Evolutionary conservation across 2,888 invertebrate species (phyloP), one percentile per base, ranked within the genome.

Genomic region (Aphidoletes aphidimyza): DNA sequence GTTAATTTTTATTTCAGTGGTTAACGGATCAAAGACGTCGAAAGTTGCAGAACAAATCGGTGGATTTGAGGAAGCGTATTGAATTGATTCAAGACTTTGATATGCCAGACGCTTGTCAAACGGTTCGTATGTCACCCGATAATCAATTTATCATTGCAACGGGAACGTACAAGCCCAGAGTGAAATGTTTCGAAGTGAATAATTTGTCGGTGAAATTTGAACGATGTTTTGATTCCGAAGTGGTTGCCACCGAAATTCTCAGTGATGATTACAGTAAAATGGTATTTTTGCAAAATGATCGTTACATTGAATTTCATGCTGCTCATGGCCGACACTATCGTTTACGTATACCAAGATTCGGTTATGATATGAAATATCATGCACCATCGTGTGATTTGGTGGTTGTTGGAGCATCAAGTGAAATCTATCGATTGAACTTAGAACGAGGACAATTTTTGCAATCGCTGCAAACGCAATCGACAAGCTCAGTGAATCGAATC

Each of bases 51-150:
- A 96, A 96, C 89, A 96, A 96, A 90, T 95, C 97, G 93, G 94
- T 95, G 54, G 98, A 98, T 89, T 92, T 98, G 83, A 92, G 97
- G 87, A 93, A 95, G 87, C 92, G 98, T 88, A 97, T 99, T 87
- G 97, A 99, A 90, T 93, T 99, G 69, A 96, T 99, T 86, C 99
- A 99, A 91, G 99, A 99, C 89, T 99, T 99, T 92, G 97, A 98
- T 87, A 99, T 99, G 99, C 99, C 99, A 37, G 97, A 94, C 84
- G 93, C 99, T 0, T 97, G 98, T 88, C 95, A 94, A 26, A 93
- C 93, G 84, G 92, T 99, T 36, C 92, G 93, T 88, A 92, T 97
- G 86, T 96, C 98, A 11, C 94, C 93, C 87, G 98, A 99, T 92
- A 96, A 96, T 26, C 95, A 98, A 86, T 98, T 96, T 88, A 94